These are phyloP conservation scores for Pachliopta kotzebuea DNA, from an alignment of 2,888 invertebrate genomes.

Conservation along the genomic window DNA sequence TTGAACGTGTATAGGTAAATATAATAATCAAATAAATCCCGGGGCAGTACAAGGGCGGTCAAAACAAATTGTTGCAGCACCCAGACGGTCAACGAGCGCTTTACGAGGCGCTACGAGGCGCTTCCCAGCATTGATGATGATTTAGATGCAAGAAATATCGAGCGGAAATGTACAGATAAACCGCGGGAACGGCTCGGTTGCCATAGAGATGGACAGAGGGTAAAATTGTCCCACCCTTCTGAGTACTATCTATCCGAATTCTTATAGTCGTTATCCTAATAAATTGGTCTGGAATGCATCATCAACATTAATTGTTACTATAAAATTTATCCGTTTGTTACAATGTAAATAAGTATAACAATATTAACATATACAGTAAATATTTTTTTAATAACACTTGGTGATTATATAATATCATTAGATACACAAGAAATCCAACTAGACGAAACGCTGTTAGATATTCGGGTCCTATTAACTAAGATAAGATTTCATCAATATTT, in stretches of 20 bases:
- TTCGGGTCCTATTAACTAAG: too few species aligned
- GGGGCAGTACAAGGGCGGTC: conserved; percentile 42
- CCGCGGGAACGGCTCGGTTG: conserved; percentile 54
- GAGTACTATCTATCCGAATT: conserved; percentile 66
- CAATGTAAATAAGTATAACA: too few species aligned
- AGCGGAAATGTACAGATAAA: conserved; percentile 63
- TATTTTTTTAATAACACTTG: too few species aligned
- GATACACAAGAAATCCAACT: too few species aligned
- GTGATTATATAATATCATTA: too few species aligned
- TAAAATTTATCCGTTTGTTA: neutral
- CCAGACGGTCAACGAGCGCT: conserved; percentile 67
- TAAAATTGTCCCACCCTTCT: conserved; percentile 52
- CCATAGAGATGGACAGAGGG: conserved; percentile 54
- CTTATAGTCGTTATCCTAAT: conserved; percentile 77
- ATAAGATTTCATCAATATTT: too few species aligned
- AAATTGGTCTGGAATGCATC: conserved; percentile 73
- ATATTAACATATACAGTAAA: too few species aligned
- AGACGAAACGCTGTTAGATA: too few species aligned
- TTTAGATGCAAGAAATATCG: conserved; percentile 74
- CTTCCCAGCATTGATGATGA: conserved; percentile 74
- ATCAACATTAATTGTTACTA: neutral
- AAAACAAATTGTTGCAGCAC: conserved; percentile 55
- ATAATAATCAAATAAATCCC: conserved; percentile 38
- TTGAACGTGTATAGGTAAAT: neutral
- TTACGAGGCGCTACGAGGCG: conserved; percentile 71